Percentiles rank a stretch among this genome's conserved stretches.
These are phyloP conservation scores for Phyllostomus hastatus DNA, from an alignment of 2,113 vertebrate species.

Conservation along the genomic window DNA sequence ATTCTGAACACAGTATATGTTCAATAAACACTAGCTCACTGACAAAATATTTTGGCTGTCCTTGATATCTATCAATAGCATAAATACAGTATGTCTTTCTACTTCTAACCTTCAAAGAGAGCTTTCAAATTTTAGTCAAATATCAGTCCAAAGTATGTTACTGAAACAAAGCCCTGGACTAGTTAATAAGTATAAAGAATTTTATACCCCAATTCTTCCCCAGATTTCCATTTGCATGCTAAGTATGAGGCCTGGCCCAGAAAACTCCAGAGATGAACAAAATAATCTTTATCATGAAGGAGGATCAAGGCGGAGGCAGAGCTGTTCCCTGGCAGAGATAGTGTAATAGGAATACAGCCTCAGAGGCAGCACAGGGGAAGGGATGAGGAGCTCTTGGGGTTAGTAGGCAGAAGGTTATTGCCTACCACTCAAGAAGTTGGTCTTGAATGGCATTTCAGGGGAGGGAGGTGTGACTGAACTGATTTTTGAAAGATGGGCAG, in stretches of 20 bases:
- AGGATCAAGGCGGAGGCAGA: neutral
- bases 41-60: neutral
- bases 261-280: neutral
- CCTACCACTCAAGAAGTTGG: too few species aligned
- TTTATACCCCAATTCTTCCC: neutral
- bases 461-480: neutral
- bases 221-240: neutral
- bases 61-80: neutral
- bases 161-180: neutral
- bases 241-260: neutral
- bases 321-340: neutral
- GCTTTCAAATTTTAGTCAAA: neutral
- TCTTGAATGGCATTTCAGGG: neutral
- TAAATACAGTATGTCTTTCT: neutral
- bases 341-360: neutral
- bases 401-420: neutral
- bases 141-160: neutral
- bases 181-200: neutral
- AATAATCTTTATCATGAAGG: neutral
- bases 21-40: neutral
- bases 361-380: neutral
- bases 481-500: neutral
- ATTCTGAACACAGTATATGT: neutral
- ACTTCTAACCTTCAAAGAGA: neutral
- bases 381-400: neutral